Base-by-base conservation (phyloP, 2,113 vertebrate species). In the Tricholaema leucomelas region DNA sequence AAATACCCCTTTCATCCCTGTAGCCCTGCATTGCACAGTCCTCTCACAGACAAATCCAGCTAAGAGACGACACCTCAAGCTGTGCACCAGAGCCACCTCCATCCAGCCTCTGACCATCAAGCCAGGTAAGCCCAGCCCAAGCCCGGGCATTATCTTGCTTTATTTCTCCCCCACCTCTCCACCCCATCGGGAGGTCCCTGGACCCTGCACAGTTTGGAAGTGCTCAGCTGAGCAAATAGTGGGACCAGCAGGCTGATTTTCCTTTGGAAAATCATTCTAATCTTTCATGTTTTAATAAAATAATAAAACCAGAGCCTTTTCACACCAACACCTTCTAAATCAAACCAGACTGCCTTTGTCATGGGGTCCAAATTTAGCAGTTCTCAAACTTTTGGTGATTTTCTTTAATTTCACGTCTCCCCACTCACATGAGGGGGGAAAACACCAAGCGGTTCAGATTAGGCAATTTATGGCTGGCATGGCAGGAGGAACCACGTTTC, bases 211-310 rank as follows among this genome's bases (percentile, higher is more conserved):
- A 12, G 8, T 59, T 85, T 81, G 84, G 30, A 91, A 85, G 33
- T 52, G 38, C 56, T 97, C 95, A 96, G 95, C 93, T 96, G 94
- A 96, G 95, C 73, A 97, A 96, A 97, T 59, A 97, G 56, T 50
- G 35, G 72, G 85, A 73, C 25, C 9, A 4, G 28, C 4, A 40
- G 8, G 28, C 60, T 66, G 91, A 54, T 85, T 95, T 94, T 85
- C 90, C 85, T 44, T 69, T 28, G 94, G 94, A 96, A 96, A 96
- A 95, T 65, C 24, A 2, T 91, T 92, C 92, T 94, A 92, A 88
- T 90, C 91, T 87, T 94, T 85, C 2, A 40, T 52, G 83, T 94
- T 94, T 91, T 93, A 95, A 95, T 90, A 94, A 90, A 95, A 91
- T 92, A 94, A 88, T 89, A 84, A 94, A 94, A 92, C 71, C 2